Conservation (phyloP, 1,140 invertebrate genomes). For the Teleopsis dalmanni region DNA sequence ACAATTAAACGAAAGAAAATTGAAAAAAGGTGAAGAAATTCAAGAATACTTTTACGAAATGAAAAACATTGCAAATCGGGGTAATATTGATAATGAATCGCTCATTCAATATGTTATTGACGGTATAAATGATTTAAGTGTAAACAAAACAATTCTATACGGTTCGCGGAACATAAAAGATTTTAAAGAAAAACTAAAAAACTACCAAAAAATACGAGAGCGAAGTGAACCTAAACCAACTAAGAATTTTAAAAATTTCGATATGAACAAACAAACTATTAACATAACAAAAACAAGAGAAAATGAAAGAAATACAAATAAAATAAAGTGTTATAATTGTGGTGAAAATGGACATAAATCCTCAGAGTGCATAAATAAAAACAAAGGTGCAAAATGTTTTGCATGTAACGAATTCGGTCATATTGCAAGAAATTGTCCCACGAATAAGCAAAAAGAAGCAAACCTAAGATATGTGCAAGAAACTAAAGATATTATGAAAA, state of each 20-base stretch:
- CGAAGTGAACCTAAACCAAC: too few relatives aligned
- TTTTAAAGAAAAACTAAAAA: conserved; percentile 7
- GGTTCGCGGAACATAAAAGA: background rate
- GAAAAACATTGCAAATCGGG: conserved; percentile 6
- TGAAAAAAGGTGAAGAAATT: conserved; percentile 3
- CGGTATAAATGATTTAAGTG: conserved; percentile 1
- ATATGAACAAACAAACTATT: too few relatives aligned
- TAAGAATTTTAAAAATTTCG: too few relatives aligned
- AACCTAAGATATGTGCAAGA: background rate
- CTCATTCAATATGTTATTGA: conserved; percentile 10
- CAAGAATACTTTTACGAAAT: conserved; percentile 8
- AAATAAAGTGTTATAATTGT: too few relatives aligned
- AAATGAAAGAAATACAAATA: background rate
- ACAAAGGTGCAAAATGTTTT: too few relatives aligned
- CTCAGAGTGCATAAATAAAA: too few relatives aligned
- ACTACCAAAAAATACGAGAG: background rate
- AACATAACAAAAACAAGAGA: background rate
- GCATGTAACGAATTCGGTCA: too few relatives aligned
- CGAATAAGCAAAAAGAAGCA: background rate
- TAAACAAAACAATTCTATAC: conserved; percentile 9
- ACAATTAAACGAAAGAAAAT: background rate
- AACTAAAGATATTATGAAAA: background rate
- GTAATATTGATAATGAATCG: conserved; percentile 4
- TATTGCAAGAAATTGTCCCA: too few relatives aligned
- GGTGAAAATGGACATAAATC: too few relatives aligned